These are phyloP conservation scores for Cydia strobilella DNA, from an alignment of 1,140 invertebrate species.

Conservation along the genomic window DNA sequence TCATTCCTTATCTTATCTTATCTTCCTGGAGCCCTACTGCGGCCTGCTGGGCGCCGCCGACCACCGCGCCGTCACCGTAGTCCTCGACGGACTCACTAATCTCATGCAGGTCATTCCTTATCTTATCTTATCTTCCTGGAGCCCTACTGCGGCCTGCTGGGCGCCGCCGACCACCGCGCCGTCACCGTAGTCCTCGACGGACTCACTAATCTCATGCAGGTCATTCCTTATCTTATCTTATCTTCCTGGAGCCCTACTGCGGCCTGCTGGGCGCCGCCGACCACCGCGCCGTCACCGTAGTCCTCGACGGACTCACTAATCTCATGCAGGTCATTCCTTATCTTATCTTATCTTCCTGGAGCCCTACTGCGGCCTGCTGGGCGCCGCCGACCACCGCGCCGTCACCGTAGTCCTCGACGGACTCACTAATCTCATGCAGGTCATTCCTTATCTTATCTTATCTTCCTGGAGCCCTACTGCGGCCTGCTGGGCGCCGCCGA, in stretches of 20 bases:
- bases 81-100: slow-evolving; percentile 93
- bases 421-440: slow-evolving; percentile 88
- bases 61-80: slow-evolving; percentile 88
- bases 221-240: too few relatives aligned
- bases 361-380: slow-evolving; percentile 91
- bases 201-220: slow-evolving; percentile 88
- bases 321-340: slow-evolving; percentile 94
- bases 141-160: slow-evolving; percentile 91
- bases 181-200: slow-evolving; percentile 94
- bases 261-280: slow-evolving; percentile 91
- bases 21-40: slow-evolving; percentile 94
- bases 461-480: too few relatives aligned
- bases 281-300: slow-evolving; percentile 88
- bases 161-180: slow-evolving; percentile 88
- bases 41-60: slow-evolving; percentile 91
- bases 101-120: slow-evolving; percentile 87
- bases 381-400: slow-evolving; percentile 88
- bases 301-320: slow-evolving; percentile 90
- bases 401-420: slow-evolving; percentile 94
- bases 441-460: too few relatives aligned
- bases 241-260: slow-evolving; percentile 94
- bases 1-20: too few relatives aligned
- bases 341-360: too few relatives aligned
- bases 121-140: too few relatives aligned
- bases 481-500: too few relatives aligned